Conservation (phyloP, 2,888 invertebrate genomes). For the Trichogramma dendrolimi region DNA sequence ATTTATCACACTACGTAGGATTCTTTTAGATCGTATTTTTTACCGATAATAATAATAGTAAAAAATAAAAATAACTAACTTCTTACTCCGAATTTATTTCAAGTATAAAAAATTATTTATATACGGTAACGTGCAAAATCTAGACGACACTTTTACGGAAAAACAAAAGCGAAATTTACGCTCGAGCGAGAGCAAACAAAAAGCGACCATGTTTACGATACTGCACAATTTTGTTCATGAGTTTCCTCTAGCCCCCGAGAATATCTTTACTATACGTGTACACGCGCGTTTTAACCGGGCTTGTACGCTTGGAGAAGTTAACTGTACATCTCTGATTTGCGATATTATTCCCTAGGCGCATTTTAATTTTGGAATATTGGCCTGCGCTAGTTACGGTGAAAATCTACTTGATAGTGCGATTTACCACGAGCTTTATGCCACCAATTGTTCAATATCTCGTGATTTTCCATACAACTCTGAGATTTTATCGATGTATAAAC, state of each 20-base stretch:
- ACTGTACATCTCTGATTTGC: slow-evolving; percentile 37
- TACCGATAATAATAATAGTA: neutral
- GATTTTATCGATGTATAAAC: neutral
- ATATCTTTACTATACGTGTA: no score
- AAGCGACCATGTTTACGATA: slow-evolving; percentile 8
- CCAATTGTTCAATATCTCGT: no score
- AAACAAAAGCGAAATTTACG: slow-evolving; percentile 53
- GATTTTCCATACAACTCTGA: neutral
- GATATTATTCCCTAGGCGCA: slow-evolving; percentile 31
- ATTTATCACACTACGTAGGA: no score
- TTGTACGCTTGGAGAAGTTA: neutral
- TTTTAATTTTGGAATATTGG: slow-evolving; percentile 45
- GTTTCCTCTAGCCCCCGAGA: no score
- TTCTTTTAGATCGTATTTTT: no score
- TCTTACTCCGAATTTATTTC: slow-evolving; percentile 26
- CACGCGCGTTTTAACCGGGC: no score
- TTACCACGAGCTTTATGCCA: no score
- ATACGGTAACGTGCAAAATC: no score
- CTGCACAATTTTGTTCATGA: slow-evolving; percentile 18
- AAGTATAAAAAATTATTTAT: slow-evolving; percentile 15
- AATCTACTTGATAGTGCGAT: neutral
- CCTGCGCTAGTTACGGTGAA: neutral
- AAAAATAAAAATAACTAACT: neutral
- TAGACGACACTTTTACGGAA: slow-evolving; percentile 32
- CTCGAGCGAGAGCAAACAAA: slow-evolving; percentile 13